Evolutionary conservation across 2,113 vertebrate species (phyloP).

Genomic region (Psilopogon haemacephalus): DNA sequence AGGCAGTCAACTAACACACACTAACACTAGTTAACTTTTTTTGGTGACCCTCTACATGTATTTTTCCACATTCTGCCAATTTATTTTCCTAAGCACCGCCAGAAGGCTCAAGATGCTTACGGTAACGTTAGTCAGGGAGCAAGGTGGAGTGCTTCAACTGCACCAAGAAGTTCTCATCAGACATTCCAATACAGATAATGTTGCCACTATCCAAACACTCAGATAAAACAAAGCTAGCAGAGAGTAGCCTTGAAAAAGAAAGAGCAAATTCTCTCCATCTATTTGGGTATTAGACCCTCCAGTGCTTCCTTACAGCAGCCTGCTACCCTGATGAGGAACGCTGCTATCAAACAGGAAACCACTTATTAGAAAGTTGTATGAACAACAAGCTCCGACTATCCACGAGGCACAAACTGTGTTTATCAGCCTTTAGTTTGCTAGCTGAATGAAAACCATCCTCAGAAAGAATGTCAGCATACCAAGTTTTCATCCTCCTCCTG

Average conservation of each 20-base stretch:
- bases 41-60: fast-evolving
- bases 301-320: background rate
- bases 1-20: background rate
- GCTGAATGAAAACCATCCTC: background rate
- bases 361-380: background rate
- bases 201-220: background rate
- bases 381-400: background rate
- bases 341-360: background rate
- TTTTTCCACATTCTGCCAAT: background rate
- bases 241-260: background rate
- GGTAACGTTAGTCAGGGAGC: background rate
- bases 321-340: background rate
- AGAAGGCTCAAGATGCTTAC: background rate
- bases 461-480: background rate
- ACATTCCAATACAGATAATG: background rate
- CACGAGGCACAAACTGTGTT: background rate
- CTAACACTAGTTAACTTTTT: background rate
- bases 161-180: background rate
- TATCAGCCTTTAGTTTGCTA: background rate
- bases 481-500: background rate
- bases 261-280: background rate
- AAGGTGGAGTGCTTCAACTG: background rate
- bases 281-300: background rate
- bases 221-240: background rate
- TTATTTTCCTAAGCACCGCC: background rate